Percentiles rank a stretch among this genome's conserved stretches.
phyloP scores from a whole-genome alignment of 2,113 vertebrate species.

The Hydrolagus affinis region DNA sequence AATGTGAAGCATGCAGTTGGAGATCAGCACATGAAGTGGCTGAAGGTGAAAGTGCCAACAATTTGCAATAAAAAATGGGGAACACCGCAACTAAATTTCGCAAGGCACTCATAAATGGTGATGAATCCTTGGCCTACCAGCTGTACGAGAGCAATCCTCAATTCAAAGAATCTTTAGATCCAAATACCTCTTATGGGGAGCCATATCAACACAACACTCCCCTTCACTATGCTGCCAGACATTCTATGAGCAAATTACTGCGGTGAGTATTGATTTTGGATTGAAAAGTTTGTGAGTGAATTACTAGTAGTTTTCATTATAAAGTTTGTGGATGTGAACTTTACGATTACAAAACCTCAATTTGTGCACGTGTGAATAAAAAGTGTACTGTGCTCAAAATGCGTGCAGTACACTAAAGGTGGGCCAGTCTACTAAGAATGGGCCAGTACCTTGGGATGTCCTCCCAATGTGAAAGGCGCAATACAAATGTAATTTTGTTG shows the following conservation, averaged over 20 bases:
- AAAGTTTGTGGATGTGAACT: too few species aligned
- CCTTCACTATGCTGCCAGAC: conserved; percentile 88
- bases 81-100: conserved; percentile 97
- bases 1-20: conserved; percentile 60
- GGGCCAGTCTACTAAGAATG: too few species aligned
- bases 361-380: too few species aligned
- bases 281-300: not conserved
- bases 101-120: conserved; percentile 92
- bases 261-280: conserved; percentile 60
- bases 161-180: conserved; percentile 92
- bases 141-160: conserved; percentile 94
- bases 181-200: conserved; percentile 93
- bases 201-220: conserved; percentile 97
- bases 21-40: conserved; percentile 49
- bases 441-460: too few species aligned
- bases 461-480: too few species aligned
- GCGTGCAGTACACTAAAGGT: too few species aligned
- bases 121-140: conserved; percentile 87
- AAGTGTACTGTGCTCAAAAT: too few species aligned
- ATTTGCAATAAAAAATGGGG: conserved; percentile 69
- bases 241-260: conserved; percentile 89
- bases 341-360: not conserved
- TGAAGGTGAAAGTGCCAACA: conserved; percentile 55
- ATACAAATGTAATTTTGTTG: too few species aligned
- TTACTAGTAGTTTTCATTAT: not conserved